Evolutionary conservation across 2,797 vertebrate genomes (phyloP).

Genomic region (Melanotaenia maccullochi): DNA sequence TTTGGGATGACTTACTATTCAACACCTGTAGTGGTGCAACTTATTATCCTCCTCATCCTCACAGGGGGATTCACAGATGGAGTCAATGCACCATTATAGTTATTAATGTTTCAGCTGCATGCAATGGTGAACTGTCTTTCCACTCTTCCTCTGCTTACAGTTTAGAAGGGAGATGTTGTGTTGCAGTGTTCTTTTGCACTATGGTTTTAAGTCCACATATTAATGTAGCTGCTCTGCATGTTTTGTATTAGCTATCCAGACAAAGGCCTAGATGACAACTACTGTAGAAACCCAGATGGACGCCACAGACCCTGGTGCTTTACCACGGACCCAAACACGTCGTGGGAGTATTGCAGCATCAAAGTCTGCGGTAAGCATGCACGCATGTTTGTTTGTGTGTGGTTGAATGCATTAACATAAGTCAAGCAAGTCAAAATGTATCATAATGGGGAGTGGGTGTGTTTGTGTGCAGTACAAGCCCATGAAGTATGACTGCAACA

Average conservation of each 20-base stretch:
- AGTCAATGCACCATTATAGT: constrained; percentile 27
- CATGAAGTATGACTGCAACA: constrained; percentile 44
- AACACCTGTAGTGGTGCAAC: constrained; percentile 68
- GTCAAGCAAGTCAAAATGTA: constrained; percentile 24
- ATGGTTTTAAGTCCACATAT: not conserved
- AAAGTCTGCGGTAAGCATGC: constrained; percentile 92
- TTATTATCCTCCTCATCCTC: constrained; percentile 57
- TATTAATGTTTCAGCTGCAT: constrained; percentile 44
- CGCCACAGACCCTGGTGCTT: constrained; percentile 97
- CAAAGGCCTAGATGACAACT: constrained; percentile 98
- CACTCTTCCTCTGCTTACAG: constrained; percentile 2
- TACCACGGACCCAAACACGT: constrained; percentile 92
- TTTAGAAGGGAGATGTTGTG: constrained; percentile 10
- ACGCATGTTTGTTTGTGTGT: constrained; percentile 50
- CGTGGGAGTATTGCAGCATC: constrained; percentile 98
- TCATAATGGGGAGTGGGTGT: constrained; percentile 15
- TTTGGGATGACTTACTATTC: constrained; percentile 56
- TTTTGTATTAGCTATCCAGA: constrained; percentile 87
- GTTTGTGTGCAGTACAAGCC: constrained; percentile 19
- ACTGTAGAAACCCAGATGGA: constrained; percentile 96
- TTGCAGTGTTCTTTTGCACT: not conserved
- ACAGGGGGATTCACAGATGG: constrained; percentile 65
- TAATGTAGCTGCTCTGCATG: constrained; percentile 25
- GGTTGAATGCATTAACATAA: constrained; percentile 29
- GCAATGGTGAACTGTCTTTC: constrained; percentile 23